phyloP scores from a whole-genome alignment of 2,797 vertebrate genomes.

The Labeo calbasu region DNA sequence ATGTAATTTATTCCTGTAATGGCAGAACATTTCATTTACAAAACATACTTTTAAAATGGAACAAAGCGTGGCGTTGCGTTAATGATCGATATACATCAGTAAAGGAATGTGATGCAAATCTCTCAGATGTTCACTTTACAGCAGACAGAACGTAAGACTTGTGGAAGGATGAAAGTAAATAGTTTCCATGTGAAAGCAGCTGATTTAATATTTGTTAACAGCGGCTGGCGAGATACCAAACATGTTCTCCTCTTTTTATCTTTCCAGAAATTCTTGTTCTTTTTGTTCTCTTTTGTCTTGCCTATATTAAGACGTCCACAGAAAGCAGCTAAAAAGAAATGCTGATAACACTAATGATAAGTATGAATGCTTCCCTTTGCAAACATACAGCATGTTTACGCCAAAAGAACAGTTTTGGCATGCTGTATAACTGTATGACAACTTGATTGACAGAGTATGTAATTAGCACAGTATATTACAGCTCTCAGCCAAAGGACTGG shows the following conservation, averaged over 20 bases:
- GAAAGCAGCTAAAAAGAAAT: constrained; percentile 5
- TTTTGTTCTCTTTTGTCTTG: constrained; percentile 1
- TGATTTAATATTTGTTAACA: constrained; percentile 35
- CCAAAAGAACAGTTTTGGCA: background rate
- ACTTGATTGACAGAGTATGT: constrained; percentile 26
- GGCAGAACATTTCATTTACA: background rate
- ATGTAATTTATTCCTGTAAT: background rate
- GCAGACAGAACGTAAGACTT: constrained; percentile 23
- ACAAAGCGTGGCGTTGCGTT: constrained; percentile 3
- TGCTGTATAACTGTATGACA: background rate
- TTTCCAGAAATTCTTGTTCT: constrained; percentile 39
- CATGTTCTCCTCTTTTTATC: constrained; percentile 26
- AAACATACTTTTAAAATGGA: constrained; percentile 1
- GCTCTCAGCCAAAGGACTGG: background rate
- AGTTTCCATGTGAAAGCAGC: constrained; percentile 42
- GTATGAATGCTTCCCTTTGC: background rate
- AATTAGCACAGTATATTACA: background rate
- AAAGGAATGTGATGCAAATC: constrained; percentile 49
- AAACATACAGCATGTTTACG: background rate
- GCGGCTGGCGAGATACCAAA: constrained; percentile 29
- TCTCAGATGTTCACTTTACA: constrained; percentile 14
- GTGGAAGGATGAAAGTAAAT: constrained; percentile 34
- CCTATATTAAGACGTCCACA: constrained; percentile 21
- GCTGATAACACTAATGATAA: background rate
- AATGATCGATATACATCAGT: constrained; percentile 42